These are phyloP conservation scores for Hypercompe scribonia DNA, from an alignment of 2,888 invertebrate species.

Conservation along the genomic window DNA sequence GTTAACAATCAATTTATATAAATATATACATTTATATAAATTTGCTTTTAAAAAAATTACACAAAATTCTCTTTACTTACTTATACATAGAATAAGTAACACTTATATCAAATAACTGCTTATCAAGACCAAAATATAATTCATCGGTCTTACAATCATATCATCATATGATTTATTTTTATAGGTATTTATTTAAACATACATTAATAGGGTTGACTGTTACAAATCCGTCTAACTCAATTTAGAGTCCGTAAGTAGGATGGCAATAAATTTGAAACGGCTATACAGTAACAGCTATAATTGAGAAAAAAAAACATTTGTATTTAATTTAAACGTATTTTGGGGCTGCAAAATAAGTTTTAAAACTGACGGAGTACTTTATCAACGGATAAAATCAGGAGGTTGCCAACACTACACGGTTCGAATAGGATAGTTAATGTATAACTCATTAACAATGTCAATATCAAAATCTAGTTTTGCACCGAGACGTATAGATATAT, in stretches of 20 bases:
- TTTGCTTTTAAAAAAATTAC: no score
- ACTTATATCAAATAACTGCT: not conserved
- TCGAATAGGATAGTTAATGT: no score
- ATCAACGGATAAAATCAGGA: no score
- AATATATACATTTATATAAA: no score
- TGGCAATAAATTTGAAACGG: constrained; percentile 21
- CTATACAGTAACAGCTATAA: not conserved
- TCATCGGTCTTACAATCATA: not conserved
- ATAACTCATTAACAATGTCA: no score
- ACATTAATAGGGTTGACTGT: constrained; percentile 45
- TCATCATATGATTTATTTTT: not conserved
- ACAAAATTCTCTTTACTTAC: no score
- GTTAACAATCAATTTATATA: no score
- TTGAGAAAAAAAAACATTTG: not conserved
- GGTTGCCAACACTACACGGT: no score
- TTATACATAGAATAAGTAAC: no score
- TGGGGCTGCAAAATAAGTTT: not conserved
- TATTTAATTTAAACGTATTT: not conserved
- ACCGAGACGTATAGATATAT: no score
- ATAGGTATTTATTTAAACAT: constrained; percentile 17
- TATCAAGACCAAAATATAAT: not conserved
- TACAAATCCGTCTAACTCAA: constrained; percentile 56
- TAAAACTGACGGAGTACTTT: no score
- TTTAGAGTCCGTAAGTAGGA: constrained; percentile 46
- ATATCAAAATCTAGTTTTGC: no score